Evolutionary conservation across 1,140 invertebrate genomes (phyloP).

Genomic region (Spodoptera frugiperda): DNA sequence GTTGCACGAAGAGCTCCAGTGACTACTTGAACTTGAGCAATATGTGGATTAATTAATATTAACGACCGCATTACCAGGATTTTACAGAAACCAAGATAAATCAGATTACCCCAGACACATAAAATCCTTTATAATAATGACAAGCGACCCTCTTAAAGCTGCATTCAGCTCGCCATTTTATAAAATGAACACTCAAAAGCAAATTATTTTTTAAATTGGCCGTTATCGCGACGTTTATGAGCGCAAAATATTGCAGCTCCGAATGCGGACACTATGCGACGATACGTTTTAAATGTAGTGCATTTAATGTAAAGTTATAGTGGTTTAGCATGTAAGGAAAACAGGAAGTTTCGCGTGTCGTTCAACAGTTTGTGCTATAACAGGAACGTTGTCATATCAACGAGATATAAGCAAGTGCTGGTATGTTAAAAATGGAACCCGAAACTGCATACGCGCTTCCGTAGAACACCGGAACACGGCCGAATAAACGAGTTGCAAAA

Average conservation of each 20-base stretch:
- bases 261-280: constrained; percentile 25
- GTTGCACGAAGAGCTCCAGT: constrained; percentile 31
- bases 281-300: constrained; percentile 31
- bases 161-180: constrained; percentile 1
- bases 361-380: constrained; percentile 40
- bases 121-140: constrained; percentile 26
- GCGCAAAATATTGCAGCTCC: constrained; percentile 27
- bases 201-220: constrained; percentile 16
- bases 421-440: constrained; percentile 30
- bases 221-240: constrained; percentile 34
- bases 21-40: constrained; percentile 34
- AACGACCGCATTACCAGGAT: constrained; percentile 34
- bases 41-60: constrained; percentile 39
- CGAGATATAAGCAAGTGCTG: constrained; percentile 39
- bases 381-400: constrained; percentile 36
- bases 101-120: constrained; percentile 5
- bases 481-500: constrained; percentile 27
- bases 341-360: constrained; percentile 44
- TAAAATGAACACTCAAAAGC: constrained; percentile 23
- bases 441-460: constrained; percentile 40
- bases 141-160: constrained; percentile 8
- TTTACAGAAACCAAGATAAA: constrained; percentile 27
- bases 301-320: constrained; percentile 40
- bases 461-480: constrained; percentile 23
- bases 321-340: constrained; percentile 26